Evolutionary conservation across 2,888 invertebrate species (phyloP), one percentile per base, ranked within the genome.

Genomic region (Ectemnius cavifrons): DNA sequence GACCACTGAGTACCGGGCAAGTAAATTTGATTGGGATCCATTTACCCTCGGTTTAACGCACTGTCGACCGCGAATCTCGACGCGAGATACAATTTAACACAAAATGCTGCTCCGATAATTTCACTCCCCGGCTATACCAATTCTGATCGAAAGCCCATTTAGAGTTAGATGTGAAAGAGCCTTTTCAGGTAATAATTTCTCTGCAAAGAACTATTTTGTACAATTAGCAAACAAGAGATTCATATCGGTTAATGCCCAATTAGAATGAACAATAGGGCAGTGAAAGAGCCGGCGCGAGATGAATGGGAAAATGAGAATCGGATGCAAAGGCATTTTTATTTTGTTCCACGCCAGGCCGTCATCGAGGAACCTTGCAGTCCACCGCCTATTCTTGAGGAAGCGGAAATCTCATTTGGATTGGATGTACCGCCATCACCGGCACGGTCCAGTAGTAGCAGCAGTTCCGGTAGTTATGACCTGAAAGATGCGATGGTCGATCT

Each of bases 401-500:
- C 84, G 59, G 89, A 88, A 65, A 69, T 82, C 59, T 65, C 85
- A 20, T 85, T 85, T 63, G 84, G 76, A 49, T 71, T 81, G 47
- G 85, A 86, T 57, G 85, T 75, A 63, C 85, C 83, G 8, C 80
- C 86, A 0, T 89, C 90, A 13, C 87, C 90, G n/a, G 80, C 87
- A 4, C 85, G 87, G 70, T 90, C 91, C 49, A 86, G 88, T 14
- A 89, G 85, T 67, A 91, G 91, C 75, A 91, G 91, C 64, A 91
- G 91, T 78, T 90, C 90, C 16, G 91, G 91, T 20, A 91, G 91
- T 71, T 91, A 91, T 77, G 91, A 91, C 69, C 85, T 91, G 37
- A 89, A 90, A 28, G 91, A 91, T 60, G 89, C 90, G 2, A 88
- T 88, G 87, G 84, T 88, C 4, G 89, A 89, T 69, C 74, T 79